A percentile compares a stretch with the other conserved stretches of the same genome.
These are phyloP conservation scores for Morone chrysops DNA, from an alignment of 2,113 vertebrate species.

Conservation along the genomic window DNA sequence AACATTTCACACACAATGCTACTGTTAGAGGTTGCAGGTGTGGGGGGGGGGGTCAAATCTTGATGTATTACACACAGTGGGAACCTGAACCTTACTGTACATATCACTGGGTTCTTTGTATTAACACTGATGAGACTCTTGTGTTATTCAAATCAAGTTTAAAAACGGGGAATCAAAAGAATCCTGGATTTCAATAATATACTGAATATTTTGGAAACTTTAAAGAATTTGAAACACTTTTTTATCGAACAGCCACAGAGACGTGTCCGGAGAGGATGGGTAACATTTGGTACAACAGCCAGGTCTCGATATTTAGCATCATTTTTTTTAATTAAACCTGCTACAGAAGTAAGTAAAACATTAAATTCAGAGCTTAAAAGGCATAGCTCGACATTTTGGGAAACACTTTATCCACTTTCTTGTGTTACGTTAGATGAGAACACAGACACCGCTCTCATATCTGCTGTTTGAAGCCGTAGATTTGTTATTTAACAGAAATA, in stretches of 20 bases:
- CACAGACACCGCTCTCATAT: not conserved
- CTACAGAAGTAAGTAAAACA: slow-evolving; percentile 21
- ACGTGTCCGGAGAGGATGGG: not conserved
- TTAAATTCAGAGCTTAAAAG: not conserved
- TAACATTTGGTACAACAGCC: not conserved
- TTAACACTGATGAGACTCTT: slow-evolving; percentile 20
- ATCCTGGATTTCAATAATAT: slow-evolving; percentile 16
- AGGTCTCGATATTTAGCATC: not conserved
- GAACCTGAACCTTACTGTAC: not conserved
- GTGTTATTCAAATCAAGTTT: not conserved
- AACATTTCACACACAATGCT: slow-evolving; percentile 54
- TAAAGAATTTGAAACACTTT: not conserved
- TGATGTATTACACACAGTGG: not conserved
- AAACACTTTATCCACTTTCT: not conserved
- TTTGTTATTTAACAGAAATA: not conserved
- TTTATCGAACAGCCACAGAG: not conserved
- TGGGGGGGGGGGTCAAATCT: not conserved
- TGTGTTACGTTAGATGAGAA: not conserved
- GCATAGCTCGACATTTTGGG: not conserved
- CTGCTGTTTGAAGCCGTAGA: not conserved
- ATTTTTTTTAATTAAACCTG: slow-evolving; percentile 4
- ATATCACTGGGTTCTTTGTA: not conserved
- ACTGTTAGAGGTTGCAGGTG: slow-evolving; percentile 25
- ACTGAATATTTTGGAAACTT: slow-evolving; percentile 18
- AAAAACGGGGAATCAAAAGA: not conserved